Base-by-base conservation (phyloP, 2,113 vertebrate species). In the Pangasianodon hypophthalmus region DNA sequence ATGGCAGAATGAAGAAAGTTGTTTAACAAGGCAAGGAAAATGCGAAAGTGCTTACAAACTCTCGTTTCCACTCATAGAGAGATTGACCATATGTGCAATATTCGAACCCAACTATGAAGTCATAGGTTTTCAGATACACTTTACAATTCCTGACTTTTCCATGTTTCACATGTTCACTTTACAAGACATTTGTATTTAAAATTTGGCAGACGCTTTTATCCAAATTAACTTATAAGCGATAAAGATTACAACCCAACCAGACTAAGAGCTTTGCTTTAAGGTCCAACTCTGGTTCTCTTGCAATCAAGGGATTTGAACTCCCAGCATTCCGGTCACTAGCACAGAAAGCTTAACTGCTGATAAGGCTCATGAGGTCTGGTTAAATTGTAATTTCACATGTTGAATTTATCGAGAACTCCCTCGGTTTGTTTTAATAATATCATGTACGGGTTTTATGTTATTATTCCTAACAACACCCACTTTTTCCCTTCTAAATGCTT, bases 11-110 rank as follows among this genome's bases (percentile, higher is more conserved):
- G 94, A 94, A 95, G 91, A 93, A 93, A 94, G 94, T 93, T 94
- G 93, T 95, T 96, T 95, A 95, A 96, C 94, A 93, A 94, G 91
- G 89, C 62, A 16, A 88, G 90, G 90, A 94, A 93, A 93, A 93
- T 91, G 93, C 94, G 4, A 60, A 21, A 5, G 58, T 60, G 58
- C 29, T 67, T 73, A 73, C 32, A 73, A 73, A 73, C 41, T 13
- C 67, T 6, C 1, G 13, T 26, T 41, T 73, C 67, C n/a, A 19
- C 44, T 6, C 8, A 29, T 3, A 29, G 46, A n/a, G n/a, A 29
- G 29, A 7, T 29, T 80, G 75, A 80, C 21, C 26, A 80, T 87
- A 64, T 50, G 58, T 24, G 18, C 0, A 29, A 52, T 52, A 41
- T 80, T 79, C 71, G 21, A 44, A 32, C 21, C 41, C 26, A 7